Conservation (phyloP, 2,797 vertebrate species). For the Naso thynnoides region DNA sequence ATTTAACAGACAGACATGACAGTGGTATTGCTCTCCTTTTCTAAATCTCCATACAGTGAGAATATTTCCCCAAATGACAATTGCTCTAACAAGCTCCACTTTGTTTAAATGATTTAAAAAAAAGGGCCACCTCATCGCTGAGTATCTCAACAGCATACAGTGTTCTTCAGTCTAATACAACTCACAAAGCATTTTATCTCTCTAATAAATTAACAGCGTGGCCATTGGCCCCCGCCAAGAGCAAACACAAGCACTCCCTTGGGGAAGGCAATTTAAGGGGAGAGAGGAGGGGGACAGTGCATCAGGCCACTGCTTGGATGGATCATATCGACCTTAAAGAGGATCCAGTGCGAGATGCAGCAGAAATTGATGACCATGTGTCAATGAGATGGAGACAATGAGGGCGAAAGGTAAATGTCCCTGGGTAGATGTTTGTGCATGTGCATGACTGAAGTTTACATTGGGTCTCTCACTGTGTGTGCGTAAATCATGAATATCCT, state of each 20-base stretch:
- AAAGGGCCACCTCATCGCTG: slow-evolving; percentile 23
- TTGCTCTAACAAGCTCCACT: slow-evolving; percentile 30
- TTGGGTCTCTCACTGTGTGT: slow-evolving; percentile 50
- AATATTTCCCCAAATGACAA: slow-evolving; percentile 35
- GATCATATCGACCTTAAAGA: slow-evolving; percentile 80
- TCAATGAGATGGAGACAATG: slow-evolving; percentile 81
- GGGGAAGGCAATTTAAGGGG: slow-evolving; percentile 76
- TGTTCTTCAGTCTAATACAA: slow-evolving; percentile 54
- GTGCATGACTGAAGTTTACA: slow-evolving; percentile 69
- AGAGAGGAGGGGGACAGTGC: slow-evolving; percentile 53
- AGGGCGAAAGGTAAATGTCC: slow-evolving; percentile 79
- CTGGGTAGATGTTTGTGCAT: slow-evolving; percentile 72
- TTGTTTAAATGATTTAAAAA: slow-evolving; percentile 36
- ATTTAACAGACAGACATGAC: slow-evolving; percentile 19
- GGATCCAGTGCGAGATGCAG: slow-evolving; percentile 65
- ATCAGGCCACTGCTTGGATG: slow-evolving; percentile 59
- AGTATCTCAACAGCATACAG: slow-evolving; percentile 21
- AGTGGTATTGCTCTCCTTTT: background rate
- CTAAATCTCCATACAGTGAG: background rate
- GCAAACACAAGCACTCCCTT: slow-evolving; percentile 81
- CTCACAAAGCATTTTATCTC: slow-evolving; percentile 78
- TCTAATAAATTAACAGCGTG: slow-evolving; percentile 81
- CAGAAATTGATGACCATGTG: slow-evolving; percentile 79
- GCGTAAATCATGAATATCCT: slow-evolving; percentile 80
- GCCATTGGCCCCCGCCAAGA: slow-evolving; percentile 62